A percentile compares a stretch with the other conserved stretches of the same genome.
These are phyloP conservation scores for Rhinolophus ferrumequinum DNA, from an alignment of 2,113 vertebrate species.

Conservation along the genomic window DNA sequence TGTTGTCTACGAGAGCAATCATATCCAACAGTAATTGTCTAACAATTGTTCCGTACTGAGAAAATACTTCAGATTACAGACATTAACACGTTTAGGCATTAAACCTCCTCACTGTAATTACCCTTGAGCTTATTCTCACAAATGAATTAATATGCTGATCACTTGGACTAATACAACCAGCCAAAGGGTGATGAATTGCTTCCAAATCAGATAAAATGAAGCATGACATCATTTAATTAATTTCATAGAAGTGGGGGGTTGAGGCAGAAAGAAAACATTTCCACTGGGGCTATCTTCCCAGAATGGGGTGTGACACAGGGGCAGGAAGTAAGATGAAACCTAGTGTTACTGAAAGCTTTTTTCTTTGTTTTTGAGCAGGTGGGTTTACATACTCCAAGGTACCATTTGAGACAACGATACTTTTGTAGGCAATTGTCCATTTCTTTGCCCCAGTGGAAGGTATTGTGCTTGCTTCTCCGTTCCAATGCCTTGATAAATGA, in stretches of 20 bases:
- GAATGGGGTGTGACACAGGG: background rate
- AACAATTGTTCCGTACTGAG: constrained; percentile 87
- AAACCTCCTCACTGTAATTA: constrained; percentile 88
- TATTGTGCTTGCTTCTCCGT: background rate
- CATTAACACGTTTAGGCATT: constrained; percentile 88
- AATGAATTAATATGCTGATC: constrained; percentile 90
- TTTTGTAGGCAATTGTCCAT: background rate
- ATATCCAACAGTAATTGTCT: constrained; percentile 86
- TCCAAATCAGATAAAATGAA: constrained; percentile 94
- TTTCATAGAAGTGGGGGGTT: constrained; percentile 83
- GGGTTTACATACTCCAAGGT: background rate
- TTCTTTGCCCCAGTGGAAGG: background rate
- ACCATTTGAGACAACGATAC: background rate
- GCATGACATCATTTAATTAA: constrained; percentile 93
- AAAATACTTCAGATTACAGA: constrained; percentile 89
- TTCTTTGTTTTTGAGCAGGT: background rate
- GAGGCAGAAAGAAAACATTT: constrained; percentile 73
- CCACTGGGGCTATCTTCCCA: constrained; percentile 22
- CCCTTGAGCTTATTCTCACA: constrained; percentile 89
- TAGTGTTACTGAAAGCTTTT: background rate
- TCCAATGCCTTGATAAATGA: background rate
- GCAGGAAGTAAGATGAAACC: background rate
- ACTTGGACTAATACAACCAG: constrained; percentile 85
- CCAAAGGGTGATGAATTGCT: constrained; percentile 91
- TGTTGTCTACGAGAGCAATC: constrained; percentile 85